Evolutionary conservation across 2,113 vertebrate species (phyloP).

Genomic region (Ptilonorhynchus violaceus): DNA sequence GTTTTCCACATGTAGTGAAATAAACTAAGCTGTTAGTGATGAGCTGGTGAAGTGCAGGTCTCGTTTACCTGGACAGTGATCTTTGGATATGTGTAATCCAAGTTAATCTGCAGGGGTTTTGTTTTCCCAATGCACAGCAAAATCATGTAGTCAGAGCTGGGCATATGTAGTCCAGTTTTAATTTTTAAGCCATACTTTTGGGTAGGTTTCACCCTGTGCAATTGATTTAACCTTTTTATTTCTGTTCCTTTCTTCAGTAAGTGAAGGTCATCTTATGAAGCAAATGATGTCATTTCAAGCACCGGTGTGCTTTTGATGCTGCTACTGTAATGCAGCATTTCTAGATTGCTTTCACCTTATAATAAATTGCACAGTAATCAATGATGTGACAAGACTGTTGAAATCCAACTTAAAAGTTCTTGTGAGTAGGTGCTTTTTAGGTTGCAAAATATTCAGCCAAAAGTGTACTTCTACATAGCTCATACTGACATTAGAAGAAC

Average conservation of each 20-base stretch:
- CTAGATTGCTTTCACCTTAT: background rate
- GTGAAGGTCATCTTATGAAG: background rate
- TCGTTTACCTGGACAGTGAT: background rate
- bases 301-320: background rate
- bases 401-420: background rate
- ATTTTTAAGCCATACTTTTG: background rate
- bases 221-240: background rate
- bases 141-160: background rate
- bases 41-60: background rate
- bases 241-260: background rate
- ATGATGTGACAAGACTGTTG: background rate
- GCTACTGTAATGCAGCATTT: background rate
- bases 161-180: background rate
- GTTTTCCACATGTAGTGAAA: fast-evolving
- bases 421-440: background rate
- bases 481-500: background rate
- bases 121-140: background rate
- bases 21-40: background rate
- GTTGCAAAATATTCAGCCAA: background rate
- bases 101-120: background rate
- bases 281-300: background rate
- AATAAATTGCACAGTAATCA: background rate
- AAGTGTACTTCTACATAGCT: background rate
- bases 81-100: background rate
- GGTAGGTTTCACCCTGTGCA: background rate